Evolutionary conservation across 2,113 vertebrate species (phyloP).

Genomic region (Vimba vimba): DNA sequence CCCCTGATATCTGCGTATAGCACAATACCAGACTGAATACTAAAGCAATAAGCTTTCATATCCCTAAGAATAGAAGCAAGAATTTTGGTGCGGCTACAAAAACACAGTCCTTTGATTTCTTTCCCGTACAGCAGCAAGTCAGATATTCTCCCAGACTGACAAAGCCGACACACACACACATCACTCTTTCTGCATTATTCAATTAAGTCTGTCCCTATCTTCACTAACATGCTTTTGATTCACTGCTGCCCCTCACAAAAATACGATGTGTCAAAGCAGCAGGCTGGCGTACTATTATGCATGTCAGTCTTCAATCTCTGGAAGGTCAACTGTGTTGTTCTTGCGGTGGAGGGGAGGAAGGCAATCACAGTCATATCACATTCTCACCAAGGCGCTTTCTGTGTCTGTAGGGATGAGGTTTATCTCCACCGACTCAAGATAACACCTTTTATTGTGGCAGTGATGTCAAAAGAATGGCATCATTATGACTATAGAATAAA

Average conservation of each 20-base stretch:
- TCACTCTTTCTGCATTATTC: constrained; percentile 37
- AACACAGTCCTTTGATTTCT: not conserved
- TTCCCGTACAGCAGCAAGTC: not conserved
- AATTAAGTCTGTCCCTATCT: constrained; percentile 23
- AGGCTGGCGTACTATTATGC: constrained; percentile 2
- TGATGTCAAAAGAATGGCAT: constrained; percentile 26
- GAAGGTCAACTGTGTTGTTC: constrained; percentile 51
- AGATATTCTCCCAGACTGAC: constrained; percentile 34
- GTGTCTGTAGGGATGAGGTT: constrained; percentile 8
- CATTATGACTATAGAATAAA: constrained; percentile 36
- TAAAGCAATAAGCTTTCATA: not conserved
- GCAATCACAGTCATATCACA: constrained; percentile 26
- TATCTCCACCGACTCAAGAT: constrained; percentile 38
- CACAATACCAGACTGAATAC: not conserved
- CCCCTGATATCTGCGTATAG: not conserved
- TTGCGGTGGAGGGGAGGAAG: constrained; percentile 9
- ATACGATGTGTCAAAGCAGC: constrained; percentile 28
- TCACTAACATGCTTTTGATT: constrained; percentile 37
- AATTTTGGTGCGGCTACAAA: not conserved
- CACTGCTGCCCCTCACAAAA: constrained; percentile 6
- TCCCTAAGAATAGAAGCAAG: not conserved
- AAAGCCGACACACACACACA: constrained; percentile 30
- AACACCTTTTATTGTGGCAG: constrained; percentile 37
- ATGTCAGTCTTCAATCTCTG: constrained; percentile 46
- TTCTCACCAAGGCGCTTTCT: not conserved